phyloP scores from a whole-genome alignment of 2,888 invertebrate species.

The Mycogona germanica region DNA sequence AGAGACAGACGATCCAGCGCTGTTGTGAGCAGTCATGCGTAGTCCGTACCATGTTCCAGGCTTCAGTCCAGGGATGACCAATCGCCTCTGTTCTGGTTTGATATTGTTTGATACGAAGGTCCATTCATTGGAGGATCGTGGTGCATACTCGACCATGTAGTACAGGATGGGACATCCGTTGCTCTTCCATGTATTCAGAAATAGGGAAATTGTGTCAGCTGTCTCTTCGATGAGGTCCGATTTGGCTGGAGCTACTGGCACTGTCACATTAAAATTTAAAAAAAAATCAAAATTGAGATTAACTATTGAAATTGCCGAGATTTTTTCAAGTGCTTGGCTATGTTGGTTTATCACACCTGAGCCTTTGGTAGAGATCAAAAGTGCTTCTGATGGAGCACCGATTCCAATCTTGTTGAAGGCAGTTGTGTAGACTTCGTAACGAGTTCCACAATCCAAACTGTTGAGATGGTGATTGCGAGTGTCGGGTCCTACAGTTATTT shows the following conservation, averaged over 20 bases:
- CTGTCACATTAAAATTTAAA: background rate
- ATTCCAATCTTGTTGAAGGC: slow-evolving; percentile 4
- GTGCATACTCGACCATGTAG: slow-evolving; percentile 11
- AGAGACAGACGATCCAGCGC: slow-evolving; percentile 35
- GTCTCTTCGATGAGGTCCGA: slow-evolving; percentile 10
- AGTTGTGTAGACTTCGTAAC: slow-evolving; percentile 2
- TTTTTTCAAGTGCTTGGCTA: too few species aligned
- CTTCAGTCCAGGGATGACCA: slow-evolving; percentile 27
- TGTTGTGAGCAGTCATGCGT: slow-evolving; percentile 34
- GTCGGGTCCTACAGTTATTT: background rate
- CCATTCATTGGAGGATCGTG: slow-evolving; percentile 3
- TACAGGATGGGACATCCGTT: slow-evolving; percentile 12
- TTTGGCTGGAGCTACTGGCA: slow-evolving; percentile 7
- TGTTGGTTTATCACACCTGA: slow-evolving; percentile 9
- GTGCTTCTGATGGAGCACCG: background rate
- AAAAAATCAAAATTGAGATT: background rate
- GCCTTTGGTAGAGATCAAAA: slow-evolving; percentile 4
- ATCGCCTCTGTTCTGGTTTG: slow-evolving; percentile 19
- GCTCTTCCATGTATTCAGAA: slow-evolving; percentile 15
- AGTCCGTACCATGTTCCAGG: slow-evolving; percentile 35
- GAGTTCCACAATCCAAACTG: slow-evolving; percentile 10
- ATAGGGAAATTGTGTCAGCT: slow-evolving; percentile 1
- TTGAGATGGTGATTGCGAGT: slow-evolving; percentile 1
- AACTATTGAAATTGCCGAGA: background rate
- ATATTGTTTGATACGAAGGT: slow-evolving; percentile 7